Evolutionary conservation across 2,888 invertebrate genomes (phyloP).

Genomic region (Ophion obscuratus): DNA sequence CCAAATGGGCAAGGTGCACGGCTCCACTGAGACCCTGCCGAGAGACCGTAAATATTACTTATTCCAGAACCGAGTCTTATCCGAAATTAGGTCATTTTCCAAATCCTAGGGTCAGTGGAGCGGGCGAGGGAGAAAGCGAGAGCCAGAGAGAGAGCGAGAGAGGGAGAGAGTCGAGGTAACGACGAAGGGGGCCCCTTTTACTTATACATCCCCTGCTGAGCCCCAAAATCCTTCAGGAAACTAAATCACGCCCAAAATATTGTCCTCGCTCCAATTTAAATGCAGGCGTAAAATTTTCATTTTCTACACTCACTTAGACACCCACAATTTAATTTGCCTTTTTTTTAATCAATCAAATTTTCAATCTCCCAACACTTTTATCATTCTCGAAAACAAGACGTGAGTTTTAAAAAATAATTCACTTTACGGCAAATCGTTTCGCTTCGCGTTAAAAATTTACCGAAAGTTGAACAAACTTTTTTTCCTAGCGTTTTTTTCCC

Average conservation of each 20-base stretch:
- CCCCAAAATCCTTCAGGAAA: conserved; percentile 36
- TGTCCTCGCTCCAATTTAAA: background rate
- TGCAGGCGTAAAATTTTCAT: conserved; percentile 40
- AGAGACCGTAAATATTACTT: conserved; percentile 59
- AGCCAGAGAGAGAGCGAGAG: background rate
- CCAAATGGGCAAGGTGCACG: conserved; percentile 12
- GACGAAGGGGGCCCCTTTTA: background rate
- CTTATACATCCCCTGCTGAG: conserved; percentile 43
- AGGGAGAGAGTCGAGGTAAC: background rate
- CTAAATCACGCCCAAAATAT: conserved; percentile 50
- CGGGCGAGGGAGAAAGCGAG: background rate
- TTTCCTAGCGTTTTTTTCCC: background rate
- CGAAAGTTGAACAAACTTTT: background rate
- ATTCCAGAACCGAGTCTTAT: conserved; percentile 50
- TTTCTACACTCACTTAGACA: background rate
- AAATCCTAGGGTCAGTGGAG: conserved; percentile 34
- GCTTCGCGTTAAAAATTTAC: background rate
- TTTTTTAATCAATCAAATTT: background rate
- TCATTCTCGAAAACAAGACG: background rate
- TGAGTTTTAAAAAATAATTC: background rate
- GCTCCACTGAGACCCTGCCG: conserved; percentile 45
- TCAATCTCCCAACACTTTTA: background rate
- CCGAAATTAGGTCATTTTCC: conserved; percentile 66
- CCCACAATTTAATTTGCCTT: background rate
- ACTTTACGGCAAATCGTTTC: background rate